Evolutionary conservation across 2,113 vertebrate species (phyloP).

Genomic region (Bufo bufo): DNA sequence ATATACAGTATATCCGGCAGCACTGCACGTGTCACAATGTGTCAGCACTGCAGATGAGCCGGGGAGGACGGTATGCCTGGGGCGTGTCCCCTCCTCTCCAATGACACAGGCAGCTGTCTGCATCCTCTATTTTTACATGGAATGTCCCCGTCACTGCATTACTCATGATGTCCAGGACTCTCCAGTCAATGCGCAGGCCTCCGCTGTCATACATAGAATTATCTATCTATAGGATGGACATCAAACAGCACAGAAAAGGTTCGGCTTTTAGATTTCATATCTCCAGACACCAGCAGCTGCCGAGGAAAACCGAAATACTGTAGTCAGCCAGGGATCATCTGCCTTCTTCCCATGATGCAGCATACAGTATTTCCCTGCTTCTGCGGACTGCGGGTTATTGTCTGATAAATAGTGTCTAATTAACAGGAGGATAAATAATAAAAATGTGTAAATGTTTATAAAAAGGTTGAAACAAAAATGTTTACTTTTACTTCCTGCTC

Average conservation of each 20-base stretch:
- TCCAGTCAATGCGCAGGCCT: background rate
- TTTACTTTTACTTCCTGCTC: too few species aligned
- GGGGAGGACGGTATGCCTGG: background rate
- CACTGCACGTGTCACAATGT: background rate
- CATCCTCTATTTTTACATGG: slow-evolving; percentile 38
- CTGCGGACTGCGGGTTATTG: background rate
- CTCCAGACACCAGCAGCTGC: background rate
- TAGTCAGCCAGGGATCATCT: background rate
- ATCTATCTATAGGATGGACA: background rate
- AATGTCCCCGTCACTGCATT: background rate
- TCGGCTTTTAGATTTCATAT: background rate
- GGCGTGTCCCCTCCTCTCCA: background rate
- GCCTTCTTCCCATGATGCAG: background rate
- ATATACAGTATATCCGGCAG: background rate
- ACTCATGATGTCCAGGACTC: background rate
- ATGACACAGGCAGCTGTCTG: slow-evolving; percentile 18
- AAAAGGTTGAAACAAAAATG: too few species aligned
- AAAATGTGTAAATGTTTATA: too few species aligned
- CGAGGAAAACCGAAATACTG: background rate
- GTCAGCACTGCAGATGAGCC: background rate
- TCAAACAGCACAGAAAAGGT: background rate
- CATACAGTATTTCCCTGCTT: background rate
- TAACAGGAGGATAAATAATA: too few species aligned
- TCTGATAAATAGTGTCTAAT: background rate
- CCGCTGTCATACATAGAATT: background rate